phyloP scores from a whole-genome alignment of 1,140 invertebrate genomes.

The Philotrypesis tridentata region DNA sequence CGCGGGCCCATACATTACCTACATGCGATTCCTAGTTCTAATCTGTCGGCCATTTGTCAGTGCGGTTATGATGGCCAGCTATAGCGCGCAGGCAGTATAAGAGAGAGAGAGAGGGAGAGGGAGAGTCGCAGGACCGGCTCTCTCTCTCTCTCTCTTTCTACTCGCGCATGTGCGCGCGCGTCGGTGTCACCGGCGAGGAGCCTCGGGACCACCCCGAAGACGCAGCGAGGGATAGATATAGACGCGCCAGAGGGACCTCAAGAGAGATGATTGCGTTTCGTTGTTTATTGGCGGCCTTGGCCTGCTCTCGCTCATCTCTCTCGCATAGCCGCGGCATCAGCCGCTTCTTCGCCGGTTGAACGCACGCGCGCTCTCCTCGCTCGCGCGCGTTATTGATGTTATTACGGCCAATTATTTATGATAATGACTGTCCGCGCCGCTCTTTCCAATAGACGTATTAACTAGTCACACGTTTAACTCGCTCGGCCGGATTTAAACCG shows the following conservation, averaged over 20 bases:
- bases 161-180: conserved; percentile 57
- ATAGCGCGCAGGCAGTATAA: no score
- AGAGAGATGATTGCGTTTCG: conserved; percentile 43
- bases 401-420: conserved; percentile 23
- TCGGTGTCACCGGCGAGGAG: conserved; percentile 29
- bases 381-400: neutral
- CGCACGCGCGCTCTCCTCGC: neutral
- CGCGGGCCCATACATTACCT: neutral
- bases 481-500: neutral
- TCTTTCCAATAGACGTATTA: neutral
- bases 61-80: conserved; percentile 62
- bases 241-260: neutral
- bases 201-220: conserved; percentile 66
- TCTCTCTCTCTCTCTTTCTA: no score
- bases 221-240: conserved; percentile 44
- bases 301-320: neutral
- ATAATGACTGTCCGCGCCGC: conserved; percentile 12
- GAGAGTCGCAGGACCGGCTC: conserved; percentile 61
- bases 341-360: no score
- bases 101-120: conserved; percentile 30
- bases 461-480: neutral
- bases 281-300: neutral
- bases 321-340: no score
- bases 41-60: conserved; percentile 70
- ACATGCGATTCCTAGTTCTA: neutral